Evolutionary conservation across 2,113 vertebrate genomes (phyloP), one percentile per base, ranked within the genome.

Genomic region (Eubucco bourcierii): DNA sequence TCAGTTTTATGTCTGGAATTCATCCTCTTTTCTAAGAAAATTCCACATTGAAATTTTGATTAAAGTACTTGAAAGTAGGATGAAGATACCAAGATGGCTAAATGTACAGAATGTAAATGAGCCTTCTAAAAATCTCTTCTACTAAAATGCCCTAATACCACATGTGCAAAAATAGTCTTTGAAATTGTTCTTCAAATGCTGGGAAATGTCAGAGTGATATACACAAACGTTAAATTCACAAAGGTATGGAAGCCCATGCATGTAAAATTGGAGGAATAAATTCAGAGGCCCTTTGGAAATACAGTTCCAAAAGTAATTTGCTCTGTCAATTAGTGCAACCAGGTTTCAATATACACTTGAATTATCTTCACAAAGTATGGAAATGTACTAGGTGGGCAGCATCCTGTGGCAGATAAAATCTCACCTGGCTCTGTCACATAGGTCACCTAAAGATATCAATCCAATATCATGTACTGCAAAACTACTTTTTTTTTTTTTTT

Each of bases 211-310:
- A 91, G 44, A 44, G 44, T 65, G 73, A 90, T 86, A 73, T 83
- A 80, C 47, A 83, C 81, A 94, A 87, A 82, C 9, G 6, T 74
- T 89, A 92, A 95, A 91, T 87, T 80, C 91, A 77, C 65, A 89
- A 82, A 95, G 89, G 65, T 89, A 80, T 82, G 76, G 91, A 96
- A 91, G 39, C 44, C 68, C 73, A 59, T 83, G 61, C 28, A 6
- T 77, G 58, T 82, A 63, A 92, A 95, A 94, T 90, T 84, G 78
- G 72, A 92, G 41, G 60, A 84, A 84, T 90, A 87, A 92, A 94
- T 95, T 87, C 82, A 85, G 56, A 67, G 39, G 33, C 53, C 64
- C 78, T 87, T 95, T 92, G 65, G 87, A 94, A 94, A 60, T 88
- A 83, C 0, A 0, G 18, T 56, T 93, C 19, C 70, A 72, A 16